Evolutionary conservation across 2,797 vertebrate genomes (phyloP).

Genomic region (Cyclopterus lumpus): DNA sequence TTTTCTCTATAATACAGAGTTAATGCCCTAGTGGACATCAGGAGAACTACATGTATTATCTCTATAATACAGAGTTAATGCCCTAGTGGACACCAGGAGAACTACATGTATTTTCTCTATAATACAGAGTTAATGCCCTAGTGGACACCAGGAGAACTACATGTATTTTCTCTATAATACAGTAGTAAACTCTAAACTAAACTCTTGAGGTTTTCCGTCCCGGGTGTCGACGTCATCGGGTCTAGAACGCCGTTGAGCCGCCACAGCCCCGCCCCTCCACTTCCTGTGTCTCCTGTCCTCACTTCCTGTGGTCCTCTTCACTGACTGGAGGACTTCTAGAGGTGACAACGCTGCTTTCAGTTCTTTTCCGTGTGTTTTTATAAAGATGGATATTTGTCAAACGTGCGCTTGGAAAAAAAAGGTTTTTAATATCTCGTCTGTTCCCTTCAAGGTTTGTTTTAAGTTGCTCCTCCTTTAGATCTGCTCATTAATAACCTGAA

Average conservation of each 20-base stretch:
- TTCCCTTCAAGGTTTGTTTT: not conserved
- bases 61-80: too few relatives aligned
- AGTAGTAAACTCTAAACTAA: too few relatives aligned
- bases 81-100: too few relatives aligned
- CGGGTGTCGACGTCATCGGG: too few relatives aligned
- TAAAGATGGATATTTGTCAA: slow-evolving; percentile 11
- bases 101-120: too few relatives aligned
- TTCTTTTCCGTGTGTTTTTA: not conserved
- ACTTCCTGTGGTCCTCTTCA: not conserved
- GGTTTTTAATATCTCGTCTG: not conserved
- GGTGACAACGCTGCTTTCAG: not conserved
- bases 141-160: too few relatives aligned
- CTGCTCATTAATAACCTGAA: not conserved
- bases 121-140: too few relatives aligned
- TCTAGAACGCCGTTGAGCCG: not conserved
- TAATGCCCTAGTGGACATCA: too few relatives aligned
- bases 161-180: too few relatives aligned
- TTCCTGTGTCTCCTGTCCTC: not conserved
- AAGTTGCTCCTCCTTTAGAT: not conserved
- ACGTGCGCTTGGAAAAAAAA: not conserved
- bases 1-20: too few relatives aligned
- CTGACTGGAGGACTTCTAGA: not conserved
- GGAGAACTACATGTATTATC: too few relatives aligned
- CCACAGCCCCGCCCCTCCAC: not conserved
- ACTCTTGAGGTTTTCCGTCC: too few relatives aligned